Conservation (phyloP, 2,888 invertebrate species). For the Mythimna loreyi region DNA sequence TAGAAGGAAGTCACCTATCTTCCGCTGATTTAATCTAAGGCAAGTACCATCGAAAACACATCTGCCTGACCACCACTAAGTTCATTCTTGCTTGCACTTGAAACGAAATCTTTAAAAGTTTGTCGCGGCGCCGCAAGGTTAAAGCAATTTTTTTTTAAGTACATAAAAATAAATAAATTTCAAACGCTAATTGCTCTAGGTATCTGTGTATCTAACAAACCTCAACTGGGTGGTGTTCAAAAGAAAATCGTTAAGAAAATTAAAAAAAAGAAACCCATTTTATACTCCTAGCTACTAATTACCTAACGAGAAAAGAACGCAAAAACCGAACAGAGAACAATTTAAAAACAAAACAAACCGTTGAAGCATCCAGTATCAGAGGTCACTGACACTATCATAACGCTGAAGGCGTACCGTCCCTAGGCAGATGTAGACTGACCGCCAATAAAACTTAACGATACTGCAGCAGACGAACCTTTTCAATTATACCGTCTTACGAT, state of each 20-base stretch:
- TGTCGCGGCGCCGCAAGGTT: too few relatives aligned
- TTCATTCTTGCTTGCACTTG: too few relatives aligned
- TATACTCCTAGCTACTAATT: background rate
- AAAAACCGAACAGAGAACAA: constrained; percentile 18
- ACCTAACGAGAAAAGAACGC: constrained; percentile 16
- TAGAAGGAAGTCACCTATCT: too few relatives aligned
- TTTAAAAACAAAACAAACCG: constrained; percentile 62
- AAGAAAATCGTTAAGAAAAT: background rate
- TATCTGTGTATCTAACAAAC: background rate
- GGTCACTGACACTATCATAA: constrained; percentile 77
- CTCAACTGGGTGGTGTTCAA: background rate
- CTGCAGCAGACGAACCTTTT: constrained; percentile 72
- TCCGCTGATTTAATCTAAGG: too few relatives aligned
- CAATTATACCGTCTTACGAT: constrained; percentile 81
- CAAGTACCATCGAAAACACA: too few relatives aligned
- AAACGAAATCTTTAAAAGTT: too few relatives aligned
- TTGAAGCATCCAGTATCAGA: constrained; percentile 50
- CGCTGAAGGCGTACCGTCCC: constrained; percentile 57
- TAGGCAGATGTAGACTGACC: constrained; percentile 73
- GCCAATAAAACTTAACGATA: constrained; percentile 79
- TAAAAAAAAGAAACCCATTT: background rate
- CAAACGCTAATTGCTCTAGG: background rate
- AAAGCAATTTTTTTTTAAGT: too few relatives aligned
- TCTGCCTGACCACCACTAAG: too few relatives aligned
- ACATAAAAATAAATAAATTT: too few relatives aligned